phyloP scores from a whole-genome alignment of 1,140 invertebrate genomes.

The Doryteuthis pealeii region DNA sequence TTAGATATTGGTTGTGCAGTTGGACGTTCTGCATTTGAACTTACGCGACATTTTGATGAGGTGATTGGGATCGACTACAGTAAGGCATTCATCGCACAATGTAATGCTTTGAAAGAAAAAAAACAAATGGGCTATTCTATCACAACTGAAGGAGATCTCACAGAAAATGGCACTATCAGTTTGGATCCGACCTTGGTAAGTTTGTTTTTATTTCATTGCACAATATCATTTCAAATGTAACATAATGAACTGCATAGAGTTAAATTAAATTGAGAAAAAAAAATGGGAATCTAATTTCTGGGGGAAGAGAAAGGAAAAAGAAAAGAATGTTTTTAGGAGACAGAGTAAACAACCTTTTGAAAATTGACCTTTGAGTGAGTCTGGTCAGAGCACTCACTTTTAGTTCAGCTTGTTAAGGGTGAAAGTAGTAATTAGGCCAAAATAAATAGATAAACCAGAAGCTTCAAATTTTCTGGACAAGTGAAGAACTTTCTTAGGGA shows the following conservation, averaged over 20 bases:
- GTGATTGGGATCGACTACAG: slow-evolving; percentile 59
- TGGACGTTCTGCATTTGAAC: slow-evolving; percentile 57
- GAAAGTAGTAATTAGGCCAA: no score
- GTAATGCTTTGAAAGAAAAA: slow-evolving; percentile 48
- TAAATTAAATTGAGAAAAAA: background rate
- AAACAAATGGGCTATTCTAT: slow-evolving; percentile 42
- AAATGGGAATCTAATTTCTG: no score
- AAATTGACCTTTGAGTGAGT: no score
- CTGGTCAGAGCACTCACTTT: no score
- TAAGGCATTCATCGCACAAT: slow-evolving; percentile 54
- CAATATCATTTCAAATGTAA: background rate
- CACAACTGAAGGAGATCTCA: slow-evolving; percentile 45
- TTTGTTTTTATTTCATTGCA: slow-evolving; percentile 18
- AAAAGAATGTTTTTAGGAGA: no score
- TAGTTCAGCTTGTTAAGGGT: no score
- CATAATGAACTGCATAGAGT: background rate
- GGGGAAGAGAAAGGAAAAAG: no score
- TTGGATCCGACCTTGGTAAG: slow-evolving; percentile 42
- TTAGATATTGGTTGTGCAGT: slow-evolving; percentile 60
- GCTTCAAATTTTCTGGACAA: no score
- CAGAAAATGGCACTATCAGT: slow-evolving; percentile 34
- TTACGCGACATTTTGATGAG: slow-evolving; percentile 48
- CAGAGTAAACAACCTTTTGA: no score
- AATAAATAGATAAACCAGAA: no score
- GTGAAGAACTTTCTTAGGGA: no score